Base-by-base conservation (phyloP, 1,140 invertebrate species). In the Pinna nobilis region DNA sequence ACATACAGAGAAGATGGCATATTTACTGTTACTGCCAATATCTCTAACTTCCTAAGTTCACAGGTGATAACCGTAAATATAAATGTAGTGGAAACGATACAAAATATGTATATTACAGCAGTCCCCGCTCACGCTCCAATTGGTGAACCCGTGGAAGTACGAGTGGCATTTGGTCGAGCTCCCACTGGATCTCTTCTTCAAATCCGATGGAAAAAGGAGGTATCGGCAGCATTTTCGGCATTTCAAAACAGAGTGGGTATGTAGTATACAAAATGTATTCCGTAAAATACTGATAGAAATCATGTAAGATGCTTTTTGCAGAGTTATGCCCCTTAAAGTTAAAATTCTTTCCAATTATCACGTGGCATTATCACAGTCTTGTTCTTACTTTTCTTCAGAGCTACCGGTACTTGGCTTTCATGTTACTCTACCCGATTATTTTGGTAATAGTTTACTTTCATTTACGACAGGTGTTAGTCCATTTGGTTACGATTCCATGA, bases 381-480 rank as follows among this genome's bases (percentile, higher is more conserved):
- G n/a, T n/a, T n/a, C n/a, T n/a, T n/a, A n/a, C n/a, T n/a, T n/a
- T n/a, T n/a, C n/a, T n/a, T n/a, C n/a, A n/a, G n/a, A n/a, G n/a
- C n/a, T n/a, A n/a, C n/a, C n/a, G n/a, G n/a, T n/a, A n/a, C n/a
- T n/a, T n/a, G n/a, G n/a, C n/a, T n/a, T n/a, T n/a, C n/a, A n/a
- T n/a, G n/a, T n/a, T n/a, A n/a, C n/a, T n/a, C n/a, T n/a, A n/a
- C n/a, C n/a, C n/a, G n/a, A n/a, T n/a, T n/a, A n/a, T n/a, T n/a
- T n/a, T n/a, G n/a, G n/a, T n/a, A n/a, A n/a, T n/a, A 61, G 33
- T 53, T 0, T 32, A 37, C 30, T 37, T 3, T 28, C 59, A 15
- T 25, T 68, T 65, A 6, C n/a, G n/a, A n/a, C 53, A 85, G 84
- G 76, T 41, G 15, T 20, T 9, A 83, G 81, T 60, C 77, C 82